Percentiles rank a stretch among this genome's conserved stretches.
Evolutionary conservation across 2,113 vertebrate species (phyloP).

Genomic region (Choloepus hoffmanni): DNA sequence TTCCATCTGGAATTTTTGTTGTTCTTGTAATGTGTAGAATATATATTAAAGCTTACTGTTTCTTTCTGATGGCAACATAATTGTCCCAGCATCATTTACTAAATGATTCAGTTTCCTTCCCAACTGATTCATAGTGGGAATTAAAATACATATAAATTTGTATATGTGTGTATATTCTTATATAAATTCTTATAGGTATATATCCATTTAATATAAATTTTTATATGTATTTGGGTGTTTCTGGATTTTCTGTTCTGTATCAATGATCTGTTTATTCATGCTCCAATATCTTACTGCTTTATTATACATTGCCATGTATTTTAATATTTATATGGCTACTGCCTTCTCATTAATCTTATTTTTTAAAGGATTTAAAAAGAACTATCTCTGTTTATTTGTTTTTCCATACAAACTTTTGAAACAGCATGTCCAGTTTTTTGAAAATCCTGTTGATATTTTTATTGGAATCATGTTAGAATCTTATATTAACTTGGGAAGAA

Average conservation of each 20-base stretch:
- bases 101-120: constrained; percentile 22
- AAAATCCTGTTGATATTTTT: constrained; percentile 34
- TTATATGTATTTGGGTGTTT: constrained; percentile 26
- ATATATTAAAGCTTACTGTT: constrained; percentile 3
- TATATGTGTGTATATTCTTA: constrained; percentile 11
- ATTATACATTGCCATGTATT: constrained; percentile 21
- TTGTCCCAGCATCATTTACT: constrained; percentile 28
- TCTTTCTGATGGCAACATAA: neutral
- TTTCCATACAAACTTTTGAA: constrained; percentile 23
- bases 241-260: constrained; percentile 49
- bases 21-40: neutral
- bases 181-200: constrained; percentile 53
- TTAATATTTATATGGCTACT: neutral
- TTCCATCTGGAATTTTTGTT: neutral
- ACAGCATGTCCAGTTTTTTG: neutral
- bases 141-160: constrained; percentile 36
- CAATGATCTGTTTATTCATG: constrained; percentile 9
- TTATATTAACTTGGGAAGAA: constrained; percentile 14
- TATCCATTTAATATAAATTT: constrained; percentile 50
- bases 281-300: neutral
- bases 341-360: constrained; percentile 18
- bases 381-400: constrained; percentile 45
- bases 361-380: neutral
- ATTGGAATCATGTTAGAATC: constrained; percentile 42
- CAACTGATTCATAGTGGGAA: constrained; percentile 49